A percentile compares a stretch with the other conserved stretches of the same genome.
phyloP scores from a whole-genome alignment of 2,888 invertebrate species.

The Toxonevra muliebris region DNA sequence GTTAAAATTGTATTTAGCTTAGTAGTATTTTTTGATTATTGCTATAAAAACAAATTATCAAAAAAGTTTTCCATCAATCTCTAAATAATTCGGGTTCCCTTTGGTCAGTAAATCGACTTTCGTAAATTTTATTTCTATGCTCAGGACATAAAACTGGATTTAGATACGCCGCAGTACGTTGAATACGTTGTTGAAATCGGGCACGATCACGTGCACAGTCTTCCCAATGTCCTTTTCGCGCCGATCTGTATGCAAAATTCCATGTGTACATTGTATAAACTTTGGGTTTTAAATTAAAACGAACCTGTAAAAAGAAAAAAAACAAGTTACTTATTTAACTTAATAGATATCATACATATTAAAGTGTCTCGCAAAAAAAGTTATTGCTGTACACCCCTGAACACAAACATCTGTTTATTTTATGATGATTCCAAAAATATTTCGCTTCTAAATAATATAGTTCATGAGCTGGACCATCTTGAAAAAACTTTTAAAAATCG shows the following conservation, averaged over 20 bases:
- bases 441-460: no score
- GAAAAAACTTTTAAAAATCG: no score
- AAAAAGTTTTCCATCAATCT: neutral
- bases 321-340: constrained; percentile 4
- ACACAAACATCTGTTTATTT: no score
- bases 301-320: constrained; percentile 66
- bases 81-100: neutral
- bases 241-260: constrained; percentile 71
- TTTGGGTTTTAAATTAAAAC: constrained; percentile 68
- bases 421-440: no score
- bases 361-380: no score
- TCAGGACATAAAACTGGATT: constrained; percentile 52
- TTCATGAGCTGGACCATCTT: no score
- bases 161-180: constrained; percentile 48
- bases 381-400: no score
- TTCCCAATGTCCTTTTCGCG: constrained; percentile 72
- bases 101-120: constrained; percentile 48
- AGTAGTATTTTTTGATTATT: no score
- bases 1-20: no score
- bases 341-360: no score
- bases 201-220: constrained; percentile 67
- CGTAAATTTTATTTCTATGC: constrained; percentile 59
- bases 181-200: constrained; percentile 57
- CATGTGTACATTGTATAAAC: constrained; percentile 71
- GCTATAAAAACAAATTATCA: neutral